Evolutionary conservation across 2,888 invertebrate genomes (phyloP), one percentile per base, ranked within the genome.

Genomic region (Panzeria rudis): DNA sequence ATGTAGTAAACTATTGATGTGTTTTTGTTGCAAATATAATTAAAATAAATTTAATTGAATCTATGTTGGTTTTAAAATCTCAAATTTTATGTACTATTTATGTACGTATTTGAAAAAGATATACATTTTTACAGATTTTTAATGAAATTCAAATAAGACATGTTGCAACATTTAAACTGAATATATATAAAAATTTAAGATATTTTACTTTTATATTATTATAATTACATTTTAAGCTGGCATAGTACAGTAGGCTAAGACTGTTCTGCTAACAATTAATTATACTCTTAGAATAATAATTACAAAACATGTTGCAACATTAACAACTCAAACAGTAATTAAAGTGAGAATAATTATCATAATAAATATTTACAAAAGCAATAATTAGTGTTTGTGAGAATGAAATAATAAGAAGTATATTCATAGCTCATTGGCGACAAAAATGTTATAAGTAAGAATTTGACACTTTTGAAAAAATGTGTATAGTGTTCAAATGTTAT

Each of bases 31-130:
- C 76, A 71, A 76, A 71, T 82, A 71, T 76, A 82, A 83, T 83
- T 77, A 77, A 77, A 83, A 83, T 77, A 83, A 83, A 76, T 83
- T 61, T 72, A 83, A 83, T 83, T 83, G 71, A 77, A 77, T 76
- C 56, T 72, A 38, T 82, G 69, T 69, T 76, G 61, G 59, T 77
- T 68, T 59, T 69, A 52, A 68, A 62, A 61, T 61, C 80, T 69
- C 25, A 78, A 78, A 4, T 61, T 78, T 77, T 66, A 59, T 72
- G 59, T 66, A 44, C 35, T 29, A 29, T 4, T 25, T 64, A 50
- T 75, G 50, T 6, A 38, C 11, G 7, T 3, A 13, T 2, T 17
- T 3, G 4, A 76, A 29, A 56, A 54, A 56, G 0, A 32, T 54
- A 7, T 41, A 52, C 38, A 66, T 80, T 59, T 50, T 59, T 73